Conservation (phyloP, 2,888 invertebrate genomes). For the Coremacera marginata region DNA sequence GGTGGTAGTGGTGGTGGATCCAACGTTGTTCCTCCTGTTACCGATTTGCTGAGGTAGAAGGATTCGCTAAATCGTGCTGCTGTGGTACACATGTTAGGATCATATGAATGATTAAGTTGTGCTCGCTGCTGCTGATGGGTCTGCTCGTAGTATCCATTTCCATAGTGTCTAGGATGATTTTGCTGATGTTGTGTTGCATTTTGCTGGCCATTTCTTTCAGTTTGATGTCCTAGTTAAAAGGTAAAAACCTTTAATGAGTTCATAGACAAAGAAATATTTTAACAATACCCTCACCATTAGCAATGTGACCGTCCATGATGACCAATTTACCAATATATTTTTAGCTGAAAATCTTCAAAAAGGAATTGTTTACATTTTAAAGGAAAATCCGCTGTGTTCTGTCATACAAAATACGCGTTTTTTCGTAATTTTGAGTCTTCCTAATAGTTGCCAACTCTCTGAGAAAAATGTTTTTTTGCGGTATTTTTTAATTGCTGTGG, state of each 20-base stretch:
- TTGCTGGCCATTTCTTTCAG: not conserved
- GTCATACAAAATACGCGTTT: too few relatives aligned
- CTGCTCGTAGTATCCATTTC: not conserved
- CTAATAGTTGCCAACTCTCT: too few relatives aligned
- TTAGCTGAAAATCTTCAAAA: not conserved
- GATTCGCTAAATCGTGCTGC: constrained; percentile 46
- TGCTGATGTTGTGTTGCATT: not conserved
- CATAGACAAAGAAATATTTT: not conserved
- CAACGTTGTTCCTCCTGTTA: not conserved
- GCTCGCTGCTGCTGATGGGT: not conserved
- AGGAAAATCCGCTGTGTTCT: not conserved
- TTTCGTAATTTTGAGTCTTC: too few relatives aligned
- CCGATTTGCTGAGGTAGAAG: not conserved
- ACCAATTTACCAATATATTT: too few relatives aligned
- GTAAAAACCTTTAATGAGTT: not conserved
- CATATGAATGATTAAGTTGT: constrained; percentile 42
- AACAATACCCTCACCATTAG: constrained; percentile 16
- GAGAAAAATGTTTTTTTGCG: too few relatives aligned
- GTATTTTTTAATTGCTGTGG: too few relatives aligned
- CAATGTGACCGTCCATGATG: not conserved
- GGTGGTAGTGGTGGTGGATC: not conserved
- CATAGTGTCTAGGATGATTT: not conserved
- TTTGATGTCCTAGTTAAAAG: not conserved
- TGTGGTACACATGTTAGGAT: constrained; percentile 52
- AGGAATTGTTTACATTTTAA: not conserved